Conservation (phyloP, 2,888 invertebrate genomes). For the Heliconius ethilla region DNA sequence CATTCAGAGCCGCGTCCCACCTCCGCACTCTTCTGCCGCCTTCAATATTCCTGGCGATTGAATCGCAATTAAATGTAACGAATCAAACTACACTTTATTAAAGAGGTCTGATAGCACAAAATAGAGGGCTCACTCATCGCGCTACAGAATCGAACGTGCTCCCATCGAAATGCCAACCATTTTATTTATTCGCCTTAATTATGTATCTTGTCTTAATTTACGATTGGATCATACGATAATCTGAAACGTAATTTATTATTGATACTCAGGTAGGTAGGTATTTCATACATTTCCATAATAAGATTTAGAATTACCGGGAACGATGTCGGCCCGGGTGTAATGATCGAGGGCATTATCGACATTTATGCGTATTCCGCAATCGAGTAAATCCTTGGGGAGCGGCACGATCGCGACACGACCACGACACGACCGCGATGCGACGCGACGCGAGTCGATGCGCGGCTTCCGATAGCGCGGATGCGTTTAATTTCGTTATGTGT, state of each 20-base stretch:
- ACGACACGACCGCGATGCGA: conserved; percentile 44
- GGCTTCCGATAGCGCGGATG: conserved; percentile 78
- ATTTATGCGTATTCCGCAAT: conserved; percentile 78
- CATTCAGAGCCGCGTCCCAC: conserved; percentile 79
- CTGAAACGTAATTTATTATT: conserved; percentile 79
- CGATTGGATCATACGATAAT: conserved; percentile 83
- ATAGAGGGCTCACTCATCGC: conserved; percentile 66
- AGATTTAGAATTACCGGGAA: conserved; percentile 78
- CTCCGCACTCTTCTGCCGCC: conserved; percentile 75
- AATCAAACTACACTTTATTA: conserved; percentile 81
- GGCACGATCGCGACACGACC: conserved; percentile 44
- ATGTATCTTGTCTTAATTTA: conserved; percentile 83
- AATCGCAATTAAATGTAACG: conserved; percentile 80
- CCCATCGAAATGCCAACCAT: conserved; percentile 82
- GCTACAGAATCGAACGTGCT: conserved; percentile 78
- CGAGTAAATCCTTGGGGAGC: conserved; percentile 67
- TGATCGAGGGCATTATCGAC: conserved; percentile 77
- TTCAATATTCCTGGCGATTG: conserved; percentile 81
- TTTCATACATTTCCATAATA: conserved; percentile 78
- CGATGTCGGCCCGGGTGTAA: conserved; percentile 65
- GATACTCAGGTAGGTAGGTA: conserved; percentile 73
- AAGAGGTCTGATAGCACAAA: conserved; percentile 78
- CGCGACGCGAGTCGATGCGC: conserved; percentile 61
- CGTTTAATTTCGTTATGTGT: conserved; percentile 77
- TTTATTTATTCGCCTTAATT: conserved; percentile 83